Evolutionary conservation across 2,113 vertebrate species (phyloP).

Genomic region (Cinclus mexicanus): DNA sequence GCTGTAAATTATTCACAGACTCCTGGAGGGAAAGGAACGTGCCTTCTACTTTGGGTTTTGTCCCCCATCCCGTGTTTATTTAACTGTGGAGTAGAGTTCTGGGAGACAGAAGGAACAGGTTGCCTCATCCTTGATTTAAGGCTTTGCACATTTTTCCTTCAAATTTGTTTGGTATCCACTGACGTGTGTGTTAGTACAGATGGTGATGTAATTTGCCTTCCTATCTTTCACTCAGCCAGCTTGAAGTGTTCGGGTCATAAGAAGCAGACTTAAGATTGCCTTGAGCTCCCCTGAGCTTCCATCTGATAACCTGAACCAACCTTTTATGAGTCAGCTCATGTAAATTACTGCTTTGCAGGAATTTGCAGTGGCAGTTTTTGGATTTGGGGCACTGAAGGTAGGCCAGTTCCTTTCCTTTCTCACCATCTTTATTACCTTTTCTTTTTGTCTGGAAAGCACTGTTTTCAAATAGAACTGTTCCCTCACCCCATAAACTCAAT

Average conservation of each 20-base stretch:
- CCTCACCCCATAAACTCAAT: fast-evolving
- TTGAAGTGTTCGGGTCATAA: background rate
- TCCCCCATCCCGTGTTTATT: fast-evolving
- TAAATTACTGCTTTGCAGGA: background rate
- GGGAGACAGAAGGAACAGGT: background rate
- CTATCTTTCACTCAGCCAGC: background rate
- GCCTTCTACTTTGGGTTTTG: background rate
- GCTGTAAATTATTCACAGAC: background rate
- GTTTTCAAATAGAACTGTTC: background rate
- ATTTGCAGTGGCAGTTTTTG: background rate
- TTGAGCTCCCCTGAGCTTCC: background rate
- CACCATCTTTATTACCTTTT: background rate
- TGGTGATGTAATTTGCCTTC: background rate
- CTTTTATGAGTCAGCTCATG: background rate
- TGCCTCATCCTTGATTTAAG: background rate
- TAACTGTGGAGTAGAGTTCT: background rate
- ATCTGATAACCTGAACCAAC: background rate
- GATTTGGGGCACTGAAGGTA: background rate
- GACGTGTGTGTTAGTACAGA: background rate
- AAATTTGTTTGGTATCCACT: background rate
- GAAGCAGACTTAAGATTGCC: background rate
- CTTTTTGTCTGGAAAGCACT: background rate
- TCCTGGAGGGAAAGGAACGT: background rate
- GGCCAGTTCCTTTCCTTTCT: background rate
- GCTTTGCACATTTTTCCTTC: background rate